Evolutionary conservation across 2,888 invertebrate genomes (phyloP).

Genomic region (Rhagium mordax): DNA sequence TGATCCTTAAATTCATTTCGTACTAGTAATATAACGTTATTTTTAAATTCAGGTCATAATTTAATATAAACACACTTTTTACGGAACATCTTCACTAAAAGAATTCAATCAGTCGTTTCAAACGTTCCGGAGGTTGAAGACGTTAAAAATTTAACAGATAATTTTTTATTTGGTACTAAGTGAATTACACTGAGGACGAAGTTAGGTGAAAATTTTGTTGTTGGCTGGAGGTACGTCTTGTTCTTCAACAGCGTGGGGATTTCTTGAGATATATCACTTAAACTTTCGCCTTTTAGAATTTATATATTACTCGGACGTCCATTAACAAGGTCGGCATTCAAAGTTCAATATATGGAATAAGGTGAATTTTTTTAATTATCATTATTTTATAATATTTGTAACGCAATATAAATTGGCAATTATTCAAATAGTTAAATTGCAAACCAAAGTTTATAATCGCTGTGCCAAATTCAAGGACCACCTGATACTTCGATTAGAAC

Average conservation of each 20-base stretch:
- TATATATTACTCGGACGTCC: constrained; percentile 10
- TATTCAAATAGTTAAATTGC: not conserved
- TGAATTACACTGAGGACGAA: not conserved
- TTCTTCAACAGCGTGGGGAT: constrained; percentile 15
- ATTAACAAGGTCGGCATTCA: constrained; percentile 27
- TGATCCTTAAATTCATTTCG: constrained; percentile 26
- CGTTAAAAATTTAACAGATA: not conserved
- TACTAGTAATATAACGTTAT: constrained; percentile 18
- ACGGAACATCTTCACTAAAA: not conserved
- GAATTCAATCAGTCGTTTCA: constrained; percentile 5
- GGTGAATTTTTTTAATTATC: not conserved
- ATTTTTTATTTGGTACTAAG: not conserved
- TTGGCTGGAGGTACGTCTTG: not conserved
- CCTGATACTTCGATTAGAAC: too few species aligned
- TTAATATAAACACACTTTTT: not conserved
- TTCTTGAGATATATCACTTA: constrained; percentile 14
- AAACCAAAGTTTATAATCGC: too few species aligned
- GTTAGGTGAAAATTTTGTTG: constrained; percentile 7
- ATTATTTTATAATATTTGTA: not conserved
- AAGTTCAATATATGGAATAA: constrained; percentile 21
- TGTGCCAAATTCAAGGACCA: too few species aligned
- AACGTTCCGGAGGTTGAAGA: not conserved
- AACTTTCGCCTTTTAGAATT: constrained; percentile 26
- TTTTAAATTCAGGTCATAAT: constrained; percentile 33
- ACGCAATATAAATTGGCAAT: not conserved